These are phyloP conservation scores for Pardalotus punctatus DNA, from an alignment of 2,113 vertebrate genomes.

Conservation along the genomic window DNA sequence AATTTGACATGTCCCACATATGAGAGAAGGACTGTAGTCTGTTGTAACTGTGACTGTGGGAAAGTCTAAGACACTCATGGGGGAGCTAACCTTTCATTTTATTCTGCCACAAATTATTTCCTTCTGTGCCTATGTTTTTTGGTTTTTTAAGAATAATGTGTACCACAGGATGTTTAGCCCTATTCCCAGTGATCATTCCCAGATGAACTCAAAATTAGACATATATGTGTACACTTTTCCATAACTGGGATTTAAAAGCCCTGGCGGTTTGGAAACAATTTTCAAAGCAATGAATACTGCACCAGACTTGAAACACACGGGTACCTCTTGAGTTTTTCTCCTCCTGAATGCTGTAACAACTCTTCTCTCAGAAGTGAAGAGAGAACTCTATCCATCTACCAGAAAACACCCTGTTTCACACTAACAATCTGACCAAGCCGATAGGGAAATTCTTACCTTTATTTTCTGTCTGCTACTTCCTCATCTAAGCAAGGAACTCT, in stretches of 20 bases:
- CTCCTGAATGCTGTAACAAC: not conserved
- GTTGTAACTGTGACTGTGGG: not conserved
- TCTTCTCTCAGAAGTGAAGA: not conserved
- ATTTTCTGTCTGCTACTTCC: not conserved
- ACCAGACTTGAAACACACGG: not conserved
- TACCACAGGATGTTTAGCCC: not conserved
- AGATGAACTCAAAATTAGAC: conserved; percentile 12
- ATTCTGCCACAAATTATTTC: conserved; percentile 26
- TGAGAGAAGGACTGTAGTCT: not conserved
- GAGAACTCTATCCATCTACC: not conserved
- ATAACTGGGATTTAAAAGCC: not conserved
- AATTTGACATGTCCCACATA: not conserved
- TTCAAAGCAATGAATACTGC: not conserved
- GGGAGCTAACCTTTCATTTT: not conserved
- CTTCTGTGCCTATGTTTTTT: not conserved
- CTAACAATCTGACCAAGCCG: not conserved
- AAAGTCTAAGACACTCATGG: not conserved
- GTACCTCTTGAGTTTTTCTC: not conserved
- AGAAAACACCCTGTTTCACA: not conserved
- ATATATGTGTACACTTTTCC: not conserved
- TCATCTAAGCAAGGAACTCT: not conserved
- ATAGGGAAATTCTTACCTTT: not conserved
- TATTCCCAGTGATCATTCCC: not conserved
- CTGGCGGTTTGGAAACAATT: not conserved
- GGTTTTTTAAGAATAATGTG: not conserved